Conservation (phyloP, 2,113 vertebrate genomes). For the Machaerirhynchus nigripectus region DNA sequence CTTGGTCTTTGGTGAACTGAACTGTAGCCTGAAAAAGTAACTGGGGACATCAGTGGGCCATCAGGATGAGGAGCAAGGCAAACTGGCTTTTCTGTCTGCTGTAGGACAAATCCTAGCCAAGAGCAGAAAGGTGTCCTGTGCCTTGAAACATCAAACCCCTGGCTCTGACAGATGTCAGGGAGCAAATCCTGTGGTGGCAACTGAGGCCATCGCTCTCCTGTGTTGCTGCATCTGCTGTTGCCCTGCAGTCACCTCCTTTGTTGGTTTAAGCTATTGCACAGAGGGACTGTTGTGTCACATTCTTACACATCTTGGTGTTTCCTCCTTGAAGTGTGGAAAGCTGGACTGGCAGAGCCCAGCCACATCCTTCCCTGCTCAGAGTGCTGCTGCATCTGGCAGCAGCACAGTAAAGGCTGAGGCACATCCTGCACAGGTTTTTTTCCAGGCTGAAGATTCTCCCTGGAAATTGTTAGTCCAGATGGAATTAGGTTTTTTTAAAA, state of each 20-base stretch:
- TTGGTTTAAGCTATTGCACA: neutral
- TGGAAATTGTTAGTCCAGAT: constrained; percentile 33
- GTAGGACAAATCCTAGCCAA: neutral
- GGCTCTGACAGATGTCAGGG: fast-evolving
- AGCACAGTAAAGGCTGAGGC: neutral
- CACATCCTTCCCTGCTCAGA: neutral
- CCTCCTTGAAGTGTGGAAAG: neutral
- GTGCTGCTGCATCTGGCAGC: neutral
- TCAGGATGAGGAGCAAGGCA: neutral
- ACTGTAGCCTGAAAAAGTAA: neutral
- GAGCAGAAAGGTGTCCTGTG: neutral
- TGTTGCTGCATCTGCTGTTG: neutral
- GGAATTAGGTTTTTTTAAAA: neutral
- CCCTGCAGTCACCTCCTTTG: neutral
- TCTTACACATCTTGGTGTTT: neutral
- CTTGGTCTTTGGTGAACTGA: neutral
- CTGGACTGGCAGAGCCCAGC: neutral
- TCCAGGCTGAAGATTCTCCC: constrained; percentile 2
- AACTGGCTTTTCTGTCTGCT: neutral
- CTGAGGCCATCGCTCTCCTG: neutral
- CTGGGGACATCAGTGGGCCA: neutral
- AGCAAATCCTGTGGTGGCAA: neutral
- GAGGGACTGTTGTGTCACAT: fast-evolving
- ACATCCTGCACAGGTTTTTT: neutral
- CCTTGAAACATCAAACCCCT: neutral